Conservation (phyloP, 1,140 invertebrate genomes). For the Ceratitis capitata region DNA sequence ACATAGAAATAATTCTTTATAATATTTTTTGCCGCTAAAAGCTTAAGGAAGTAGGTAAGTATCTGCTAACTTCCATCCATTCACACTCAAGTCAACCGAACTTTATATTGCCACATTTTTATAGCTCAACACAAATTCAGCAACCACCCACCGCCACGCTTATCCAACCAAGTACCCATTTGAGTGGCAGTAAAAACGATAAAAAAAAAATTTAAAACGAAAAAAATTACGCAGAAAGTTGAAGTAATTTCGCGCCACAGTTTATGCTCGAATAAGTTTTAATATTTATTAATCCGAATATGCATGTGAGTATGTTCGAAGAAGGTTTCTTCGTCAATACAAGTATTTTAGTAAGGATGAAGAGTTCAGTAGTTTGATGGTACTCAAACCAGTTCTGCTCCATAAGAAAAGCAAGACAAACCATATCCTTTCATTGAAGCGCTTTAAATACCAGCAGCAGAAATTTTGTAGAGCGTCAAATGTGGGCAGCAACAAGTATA, state of each 20-base stretch:
- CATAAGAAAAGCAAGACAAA: too few species aligned
- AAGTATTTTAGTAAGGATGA: too few species aligned
- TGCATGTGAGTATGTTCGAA: background rate
- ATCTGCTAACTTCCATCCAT: background rate
- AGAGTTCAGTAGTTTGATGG: too few species aligned
- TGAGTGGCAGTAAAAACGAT: background rate
- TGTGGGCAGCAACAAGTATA: too few species aligned
- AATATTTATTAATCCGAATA: background rate
- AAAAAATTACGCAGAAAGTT: conserved; percentile 36
- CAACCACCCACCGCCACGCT: background rate
- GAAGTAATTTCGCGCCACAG: conserved; percentile 40
- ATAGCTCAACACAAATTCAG: background rate
- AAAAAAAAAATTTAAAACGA: too few species aligned
- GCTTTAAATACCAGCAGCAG: too few species aligned
- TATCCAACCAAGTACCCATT: background rate
- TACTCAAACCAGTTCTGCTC: too few species aligned
- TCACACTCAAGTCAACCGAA: background rate
- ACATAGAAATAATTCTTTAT: background rate
- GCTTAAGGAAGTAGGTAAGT: background rate
- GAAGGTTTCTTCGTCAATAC: background rate
- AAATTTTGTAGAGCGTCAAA: too few species aligned
- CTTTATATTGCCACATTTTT: background rate
- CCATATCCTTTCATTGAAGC: too few species aligned
- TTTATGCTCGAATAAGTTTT: conserved; percentile 29
- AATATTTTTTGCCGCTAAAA: background rate